A percentile compares a stretch with the other conserved stretches of the same genome.
Conservation (phyloP, 2,797 vertebrate species). For the Clarias platycephalus region DNA sequence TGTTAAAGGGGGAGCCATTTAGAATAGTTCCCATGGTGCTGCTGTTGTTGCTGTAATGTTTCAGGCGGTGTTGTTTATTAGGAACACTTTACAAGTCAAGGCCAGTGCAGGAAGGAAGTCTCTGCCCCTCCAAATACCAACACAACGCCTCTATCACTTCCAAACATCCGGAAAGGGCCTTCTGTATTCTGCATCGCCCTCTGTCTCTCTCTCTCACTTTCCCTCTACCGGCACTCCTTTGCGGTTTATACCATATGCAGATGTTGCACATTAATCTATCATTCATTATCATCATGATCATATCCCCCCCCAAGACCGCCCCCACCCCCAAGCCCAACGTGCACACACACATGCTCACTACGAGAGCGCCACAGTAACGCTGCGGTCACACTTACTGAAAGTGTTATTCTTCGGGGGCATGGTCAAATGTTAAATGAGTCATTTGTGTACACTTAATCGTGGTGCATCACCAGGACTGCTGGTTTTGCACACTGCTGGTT, state of each 20-base stretch:
- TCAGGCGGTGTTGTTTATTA: not conserved
- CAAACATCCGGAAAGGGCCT: slow-evolving; percentile 26
- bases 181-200: not conserved
- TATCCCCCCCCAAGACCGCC: not conserved
- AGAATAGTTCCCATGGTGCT: not conserved
- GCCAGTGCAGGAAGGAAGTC: slow-evolving; percentile 38
- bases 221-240: not conserved
- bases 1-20: not conserved
- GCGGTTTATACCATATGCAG: not conserved
- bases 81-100: not conserved
- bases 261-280: not conserved
- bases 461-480: not conserved
- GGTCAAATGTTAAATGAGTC: not conserved
- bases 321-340: not conserved
- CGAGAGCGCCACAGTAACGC: not conserved
- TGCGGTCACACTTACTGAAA: slow-evolving; percentile 16
- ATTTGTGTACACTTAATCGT: not conserved
- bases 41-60: not conserved
- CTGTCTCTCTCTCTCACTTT: not conserved
- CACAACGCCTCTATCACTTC: slow-evolving; percentile 12
- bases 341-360: slow-evolving; percentile 15
- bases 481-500: not conserved
- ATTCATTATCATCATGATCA: slow-evolving; percentile 19
- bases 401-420: not conserved
- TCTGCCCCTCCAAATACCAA: slow-evolving; percentile 21